Evolutionary conservation across 2,888 invertebrate species (phyloP).

Genomic region (Odontocerum albicorne): DNA sequence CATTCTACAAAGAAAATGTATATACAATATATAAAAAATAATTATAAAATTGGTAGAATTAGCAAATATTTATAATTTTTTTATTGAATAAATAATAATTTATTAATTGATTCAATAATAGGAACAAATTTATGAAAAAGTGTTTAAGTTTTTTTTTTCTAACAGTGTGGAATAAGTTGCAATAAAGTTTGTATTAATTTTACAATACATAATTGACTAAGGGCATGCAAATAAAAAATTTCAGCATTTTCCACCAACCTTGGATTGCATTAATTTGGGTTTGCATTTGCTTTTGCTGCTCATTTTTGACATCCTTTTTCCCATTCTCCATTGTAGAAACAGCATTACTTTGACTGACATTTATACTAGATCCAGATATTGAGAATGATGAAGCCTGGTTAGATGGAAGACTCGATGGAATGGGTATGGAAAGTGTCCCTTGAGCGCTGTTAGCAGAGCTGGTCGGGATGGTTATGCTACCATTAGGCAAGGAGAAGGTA

Average conservation of each 20-base stretch:
- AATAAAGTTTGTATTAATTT: too few relatives aligned
- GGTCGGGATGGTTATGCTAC: constrained; percentile 56
- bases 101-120: too few relatives aligned
- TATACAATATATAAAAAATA: too few relatives aligned
- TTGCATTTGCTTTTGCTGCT: constrained; percentile 40
- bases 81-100: too few relatives aligned
- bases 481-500: constrained; percentile 56
- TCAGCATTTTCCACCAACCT: constrained; percentile 53
- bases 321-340: constrained; percentile 1
- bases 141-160: too few relatives aligned
- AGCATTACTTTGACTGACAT: constrained; percentile 33
- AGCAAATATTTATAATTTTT: too few relatives aligned
- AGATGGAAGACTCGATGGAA: constrained; percentile 37
- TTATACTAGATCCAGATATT: constrained; percentile 38
- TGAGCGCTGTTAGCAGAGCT: constrained; percentile 43
- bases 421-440: constrained; percentile 15
- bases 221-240: too few relatives aligned
- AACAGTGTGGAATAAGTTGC: too few relatives aligned
- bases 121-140: too few relatives aligned
- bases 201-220: too few relatives aligned
- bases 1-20: too few relatives aligned
- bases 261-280: constrained; percentile 41
- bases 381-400: constrained; percentile 34
- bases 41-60: too few relatives aligned
- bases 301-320: constrained; percentile 23